Conservation (phyloP, 2,113 vertebrate genomes). For the Phaethon lepturus region DNA sequence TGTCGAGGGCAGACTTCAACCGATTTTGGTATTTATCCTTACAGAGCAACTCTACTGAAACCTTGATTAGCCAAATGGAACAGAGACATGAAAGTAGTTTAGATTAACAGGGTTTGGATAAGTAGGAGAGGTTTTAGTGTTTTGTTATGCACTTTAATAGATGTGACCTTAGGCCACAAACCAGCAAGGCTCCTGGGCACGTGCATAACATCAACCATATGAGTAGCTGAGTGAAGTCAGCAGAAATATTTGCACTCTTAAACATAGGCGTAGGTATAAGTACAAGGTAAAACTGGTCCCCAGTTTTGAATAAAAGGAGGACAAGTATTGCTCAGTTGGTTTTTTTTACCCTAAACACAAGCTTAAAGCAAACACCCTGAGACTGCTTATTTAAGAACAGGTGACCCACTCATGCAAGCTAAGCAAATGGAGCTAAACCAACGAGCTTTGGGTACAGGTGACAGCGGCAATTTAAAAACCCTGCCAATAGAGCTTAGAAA, state of each 20-base stretch:
- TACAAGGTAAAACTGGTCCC: neutral
- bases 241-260: neutral
- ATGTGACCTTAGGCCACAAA: conserved; percentile 61
- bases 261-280: neutral
- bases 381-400: neutral
- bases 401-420: neutral
- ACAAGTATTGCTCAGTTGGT: neutral
- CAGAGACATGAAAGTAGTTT: conserved; percentile 64
- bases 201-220: conserved; percentile 13
- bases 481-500: neutral
- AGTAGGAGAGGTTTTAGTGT: conserved; percentile 49
- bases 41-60: conserved; percentile 24
- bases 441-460: neutral
- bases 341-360: neutral
- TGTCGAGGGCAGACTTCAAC: conserved; percentile 40
- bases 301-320: neutral
- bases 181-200: conserved; percentile 42
- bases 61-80: conserved; percentile 68
- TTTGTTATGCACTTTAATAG: conserved; percentile 55
- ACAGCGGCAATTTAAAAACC: neutral
- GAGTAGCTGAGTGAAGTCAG: conserved; percentile 13
- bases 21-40: conserved; percentile 42
- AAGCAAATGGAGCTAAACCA: neutral
- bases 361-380: neutral
- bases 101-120: conserved; percentile 63